A percentile compares a stretch with the other conserved stretches of the same genome.
Evolutionary conservation across 2,888 invertebrate genomes (phyloP).

Genomic region (Tricholauxania praeusta): DNA sequence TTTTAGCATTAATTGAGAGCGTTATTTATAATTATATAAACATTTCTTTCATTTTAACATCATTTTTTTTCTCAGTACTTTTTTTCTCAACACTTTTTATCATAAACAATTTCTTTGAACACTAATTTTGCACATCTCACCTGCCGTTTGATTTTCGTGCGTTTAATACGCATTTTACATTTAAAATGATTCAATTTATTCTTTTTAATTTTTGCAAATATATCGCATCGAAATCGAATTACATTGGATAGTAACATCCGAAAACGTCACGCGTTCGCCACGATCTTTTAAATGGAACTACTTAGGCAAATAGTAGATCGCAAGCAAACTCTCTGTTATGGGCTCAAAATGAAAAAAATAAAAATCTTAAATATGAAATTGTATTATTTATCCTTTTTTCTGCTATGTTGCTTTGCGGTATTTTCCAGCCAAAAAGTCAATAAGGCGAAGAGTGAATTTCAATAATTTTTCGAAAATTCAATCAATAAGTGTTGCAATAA

Average conservation of each 20-base stretch:
- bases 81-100: not conserved
- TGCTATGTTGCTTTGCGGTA: too few species aligned
- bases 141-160: conserved; percentile 31
- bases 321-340: not conserved
- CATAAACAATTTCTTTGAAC: not conserved
- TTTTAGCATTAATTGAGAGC: too few species aligned
- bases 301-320: conserved; percentile 20
- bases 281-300: conserved; percentile 23
- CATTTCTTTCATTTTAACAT: too few species aligned
- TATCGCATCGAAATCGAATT: too few species aligned
- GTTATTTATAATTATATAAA: too few species aligned
- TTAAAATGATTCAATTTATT: too few species aligned
- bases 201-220: too few species aligned
- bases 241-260: too few species aligned
- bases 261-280: conserved; percentile 5
- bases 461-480: not conserved
- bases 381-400: not conserved
- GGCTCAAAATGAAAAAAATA: too few species aligned
- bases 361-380: too few species aligned
- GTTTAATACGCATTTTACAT: conserved; percentile 28
- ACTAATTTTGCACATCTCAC: not conserved
- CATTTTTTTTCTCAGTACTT: too few species aligned
- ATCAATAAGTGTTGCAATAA: conserved; percentile 2
- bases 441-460: not conserved
- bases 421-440: not conserved